Percentiles rank a stretch among this genome's conserved stretches.
Evolutionary conservation across 2,888 invertebrate genomes (phyloP).

Genomic region (Ypsolopha scabrella): DNA sequence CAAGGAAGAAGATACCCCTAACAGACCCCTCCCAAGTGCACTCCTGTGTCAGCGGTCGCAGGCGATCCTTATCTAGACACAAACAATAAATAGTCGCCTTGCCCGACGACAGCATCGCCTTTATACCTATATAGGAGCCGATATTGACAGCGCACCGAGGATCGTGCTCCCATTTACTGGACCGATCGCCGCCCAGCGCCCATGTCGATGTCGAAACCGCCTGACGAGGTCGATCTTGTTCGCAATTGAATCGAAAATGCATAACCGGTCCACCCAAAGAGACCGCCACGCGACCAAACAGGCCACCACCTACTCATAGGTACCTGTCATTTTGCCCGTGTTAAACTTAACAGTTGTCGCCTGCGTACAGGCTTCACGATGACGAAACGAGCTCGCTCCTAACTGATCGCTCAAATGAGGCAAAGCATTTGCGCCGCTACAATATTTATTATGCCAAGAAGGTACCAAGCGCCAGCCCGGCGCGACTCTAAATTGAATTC

Average conservation of each 20-base stretch:
- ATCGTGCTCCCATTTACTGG: constrained; percentile 7
- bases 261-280: constrained; percentile 11
- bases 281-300: constrained; percentile 1
- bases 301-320: background rate
- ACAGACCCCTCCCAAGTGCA: constrained; percentile 8
- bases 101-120: constrained; percentile 1
- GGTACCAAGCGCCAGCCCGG: constrained; percentile 8
- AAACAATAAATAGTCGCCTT: constrained; percentile 7
- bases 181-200: constrained; percentile 2
- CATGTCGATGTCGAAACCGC: constrained; percentile 10
- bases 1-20: background rate
- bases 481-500: constrained; percentile 12
- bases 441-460: constrained; percentile 15
- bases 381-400: constrained; percentile 13
- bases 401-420: constrained; percentile 19
- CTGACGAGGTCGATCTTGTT: constrained; percentile 10
- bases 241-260: constrained; percentile 11
- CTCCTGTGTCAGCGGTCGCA: constrained; percentile 10
- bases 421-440: constrained; percentile 13
- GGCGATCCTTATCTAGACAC: background rate
- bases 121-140: background rate
- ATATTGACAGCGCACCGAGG: constrained; percentile 2
- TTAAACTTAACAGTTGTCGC: constrained; percentile 7
- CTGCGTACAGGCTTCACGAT: constrained; percentile 9
- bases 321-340: constrained; percentile 5